These are phyloP conservation scores for Hoplodrina blanda DNA, from an alignment of 2,888 invertebrate genomes.

Conservation along the genomic window DNA sequence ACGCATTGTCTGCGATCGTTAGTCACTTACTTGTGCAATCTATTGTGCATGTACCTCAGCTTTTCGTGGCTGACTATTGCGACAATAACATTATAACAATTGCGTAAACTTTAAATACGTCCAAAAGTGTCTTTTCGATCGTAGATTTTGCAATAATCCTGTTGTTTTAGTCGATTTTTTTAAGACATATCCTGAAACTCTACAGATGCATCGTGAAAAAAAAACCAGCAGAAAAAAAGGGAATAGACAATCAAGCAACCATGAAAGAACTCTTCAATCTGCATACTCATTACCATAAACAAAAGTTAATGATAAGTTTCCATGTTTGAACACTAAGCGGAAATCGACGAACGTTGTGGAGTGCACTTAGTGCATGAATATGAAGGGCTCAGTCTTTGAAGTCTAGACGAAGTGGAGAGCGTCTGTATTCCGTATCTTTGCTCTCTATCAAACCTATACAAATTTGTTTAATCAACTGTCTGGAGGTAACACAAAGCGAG, in stretches of 20 bases:
- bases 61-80: constrained; percentile 47
- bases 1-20: constrained; percentile 62
- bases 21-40: constrained; percentile 65
- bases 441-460: constrained; percentile 62
- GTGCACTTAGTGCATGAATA: constrained; percentile 57
- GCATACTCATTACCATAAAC: constrained; percentile 54
- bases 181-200: not conserved
- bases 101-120: constrained; percentile 3
- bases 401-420: constrained; percentile 61
- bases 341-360: constrained; percentile 44
- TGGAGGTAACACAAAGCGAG: constrained; percentile 49
- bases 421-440: constrained; percentile 46
- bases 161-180: not conserved
- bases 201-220: not conserved
- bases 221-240: not conserved
- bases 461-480: constrained; percentile 63
- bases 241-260: constrained; percentile 21
- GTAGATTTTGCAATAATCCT: not conserved
- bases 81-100: constrained; percentile 28
- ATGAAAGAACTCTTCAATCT: constrained; percentile 33
- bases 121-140: not conserved
- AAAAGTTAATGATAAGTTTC: constrained; percentile 51
- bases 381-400: constrained; percentile 56
- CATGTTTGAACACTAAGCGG: constrained; percentile 52
- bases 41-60: constrained; percentile 55